Conservation (phyloP, 2,113 vertebrate species). For the Neogale vison region DNA sequence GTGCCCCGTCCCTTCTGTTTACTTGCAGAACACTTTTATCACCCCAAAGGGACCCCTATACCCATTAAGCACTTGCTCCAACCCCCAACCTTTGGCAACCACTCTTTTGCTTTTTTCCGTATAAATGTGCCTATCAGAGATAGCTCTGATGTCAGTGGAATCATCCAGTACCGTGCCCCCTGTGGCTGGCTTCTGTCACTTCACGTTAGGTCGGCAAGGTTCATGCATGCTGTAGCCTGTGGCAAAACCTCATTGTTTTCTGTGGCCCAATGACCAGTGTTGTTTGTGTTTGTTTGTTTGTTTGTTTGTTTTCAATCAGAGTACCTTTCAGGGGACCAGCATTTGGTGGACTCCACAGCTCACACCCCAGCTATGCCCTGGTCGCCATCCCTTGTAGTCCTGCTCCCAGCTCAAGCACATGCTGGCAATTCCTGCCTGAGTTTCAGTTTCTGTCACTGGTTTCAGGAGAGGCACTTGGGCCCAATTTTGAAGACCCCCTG, state of each 20-base stretch:
- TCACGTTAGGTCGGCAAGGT: background rate
- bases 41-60: background rate
- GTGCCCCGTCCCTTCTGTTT: background rate
- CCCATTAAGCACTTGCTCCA: background rate
- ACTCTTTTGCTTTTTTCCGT: background rate
- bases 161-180: fast-evolving
- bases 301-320: background rate
- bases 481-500: background rate
- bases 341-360: background rate
- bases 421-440: background rate
- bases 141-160: background rate
- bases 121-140: background rate
- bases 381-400: background rate
- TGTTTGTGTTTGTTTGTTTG: background rate
- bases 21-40: background rate
- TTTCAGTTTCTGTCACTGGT: background rate
- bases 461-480: background rate
- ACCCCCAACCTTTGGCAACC: background rate
- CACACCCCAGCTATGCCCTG: background rate
- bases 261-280: background rate
- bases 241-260: background rate
- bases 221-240: fast-evolving
- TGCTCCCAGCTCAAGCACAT: background rate
- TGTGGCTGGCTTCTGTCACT: background rate
- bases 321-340: background rate